phyloP scores from a whole-genome alignment of 2,888 invertebrate genomes.

The Phyllotreta striolata region DNA sequence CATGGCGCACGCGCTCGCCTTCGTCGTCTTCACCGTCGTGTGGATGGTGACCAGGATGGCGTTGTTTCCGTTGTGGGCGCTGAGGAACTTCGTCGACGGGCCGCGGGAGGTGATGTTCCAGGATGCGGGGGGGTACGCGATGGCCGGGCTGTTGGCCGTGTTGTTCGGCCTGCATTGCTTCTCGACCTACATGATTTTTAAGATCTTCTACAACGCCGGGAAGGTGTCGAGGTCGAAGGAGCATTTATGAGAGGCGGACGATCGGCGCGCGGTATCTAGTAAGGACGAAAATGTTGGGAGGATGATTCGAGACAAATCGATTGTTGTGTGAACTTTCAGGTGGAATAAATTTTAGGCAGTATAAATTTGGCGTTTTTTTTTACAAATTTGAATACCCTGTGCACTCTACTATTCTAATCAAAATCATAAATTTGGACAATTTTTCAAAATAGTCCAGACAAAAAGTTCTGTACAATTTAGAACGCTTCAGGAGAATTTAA shows the following conservation, averaged over 20 bases:
- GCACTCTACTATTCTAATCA: too few species aligned
- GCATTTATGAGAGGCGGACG: not conserved
- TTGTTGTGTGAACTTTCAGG: too few species aligned
- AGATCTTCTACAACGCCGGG: not conserved
- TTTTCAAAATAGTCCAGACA: too few species aligned
- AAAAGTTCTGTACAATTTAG: too few species aligned
- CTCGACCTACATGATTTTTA: constrained; percentile 18
- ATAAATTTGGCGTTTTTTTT: too few species aligned
- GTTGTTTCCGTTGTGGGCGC: constrained; percentile 11
- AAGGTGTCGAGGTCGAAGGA: not conserved
- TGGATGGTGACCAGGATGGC: constrained; percentile 3
- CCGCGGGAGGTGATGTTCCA: not conserved
- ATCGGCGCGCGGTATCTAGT: too few species aligned
- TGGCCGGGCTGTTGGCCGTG: not conserved
- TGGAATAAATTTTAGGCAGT: too few species aligned
- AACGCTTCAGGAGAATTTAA: too few species aligned
- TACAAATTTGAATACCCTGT: too few species aligned
- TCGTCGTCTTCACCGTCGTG: not conserved
- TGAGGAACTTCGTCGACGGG: not conserved
- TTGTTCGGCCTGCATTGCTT: constrained; percentile 8
- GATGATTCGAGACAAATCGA: too few species aligned
- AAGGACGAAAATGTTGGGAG: too few species aligned
- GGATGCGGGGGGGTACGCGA: not conserved
- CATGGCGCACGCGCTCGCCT: not conserved
- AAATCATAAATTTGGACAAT: too few species aligned